A percentile compares a stretch with the other conserved stretches of the same genome.
These are phyloP conservation scores for Lota lota DNA, from an alignment of 2,113 vertebrate species.

Conservation along the genomic window DNA sequence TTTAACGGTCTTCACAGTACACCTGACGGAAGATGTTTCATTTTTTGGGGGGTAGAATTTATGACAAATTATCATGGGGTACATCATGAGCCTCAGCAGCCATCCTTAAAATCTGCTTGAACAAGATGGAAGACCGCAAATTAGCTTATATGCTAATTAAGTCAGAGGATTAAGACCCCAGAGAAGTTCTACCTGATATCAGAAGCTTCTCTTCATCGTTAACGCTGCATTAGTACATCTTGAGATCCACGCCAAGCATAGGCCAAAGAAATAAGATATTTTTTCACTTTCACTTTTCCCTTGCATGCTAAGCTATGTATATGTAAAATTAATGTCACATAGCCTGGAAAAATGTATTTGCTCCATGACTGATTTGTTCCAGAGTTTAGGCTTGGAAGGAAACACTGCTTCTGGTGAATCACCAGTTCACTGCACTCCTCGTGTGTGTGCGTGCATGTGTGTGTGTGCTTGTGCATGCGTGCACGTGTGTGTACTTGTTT, in stretches of 20 bases:
- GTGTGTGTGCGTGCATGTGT: too few species aligned
- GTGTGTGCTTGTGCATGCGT: too few species aligned
- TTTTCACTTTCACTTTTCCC: slow-evolving; percentile 4
- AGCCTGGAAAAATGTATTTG: slow-evolving; percentile 27
- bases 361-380: slow-evolving; percentile 22
- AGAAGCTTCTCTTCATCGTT: slow-evolving; percentile 47
- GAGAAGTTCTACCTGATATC: slow-evolving; percentile 53
- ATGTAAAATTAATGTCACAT: slow-evolving; percentile 14
- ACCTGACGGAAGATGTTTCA: too few species aligned
- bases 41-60: too few species aligned
- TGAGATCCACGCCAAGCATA: slow-evolving; percentile 32
- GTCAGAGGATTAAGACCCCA: slow-evolving; percentile 25
- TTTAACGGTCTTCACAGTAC: too few species aligned
- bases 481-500: slow-evolving; percentile 9
- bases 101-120: slow-evolving; percentile 5
- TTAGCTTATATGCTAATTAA: slow-evolving; percentile 45
- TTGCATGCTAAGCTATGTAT: slow-evolving; percentile 7
- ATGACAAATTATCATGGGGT: too few species aligned
- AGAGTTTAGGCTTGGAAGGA: slow-evolving; percentile 26
- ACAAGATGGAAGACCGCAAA: slow-evolving; percentile 24
- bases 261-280: slow-evolving; percentile 35
- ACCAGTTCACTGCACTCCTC: slow-evolving; percentile 6
- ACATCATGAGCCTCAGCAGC: too few species aligned
- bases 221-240: slow-evolving; percentile 44
- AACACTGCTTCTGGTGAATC: slow-evolving; percentile 24